phyloP scores from a whole-genome alignment of 2,888 invertebrate genomes.

The Microctonus hyperodae region DNA sequence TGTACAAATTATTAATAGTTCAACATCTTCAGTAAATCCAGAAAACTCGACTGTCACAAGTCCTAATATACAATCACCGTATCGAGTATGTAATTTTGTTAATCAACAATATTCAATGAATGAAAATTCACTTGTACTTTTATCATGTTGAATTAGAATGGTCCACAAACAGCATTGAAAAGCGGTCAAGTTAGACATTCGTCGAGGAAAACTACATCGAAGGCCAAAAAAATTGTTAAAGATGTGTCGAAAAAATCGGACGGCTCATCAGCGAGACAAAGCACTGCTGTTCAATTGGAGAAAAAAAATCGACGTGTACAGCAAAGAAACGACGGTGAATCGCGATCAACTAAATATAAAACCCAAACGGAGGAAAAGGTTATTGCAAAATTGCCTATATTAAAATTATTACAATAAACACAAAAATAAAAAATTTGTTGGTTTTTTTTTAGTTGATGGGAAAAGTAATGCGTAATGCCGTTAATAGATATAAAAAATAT shows the following conservation, averaged over 20 bases:
- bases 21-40: conserved; percentile 10
- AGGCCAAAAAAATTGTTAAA: conserved; percentile 21
- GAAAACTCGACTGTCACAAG: neutral
- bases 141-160: neutral
- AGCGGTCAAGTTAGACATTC: conserved; percentile 19
- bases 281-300: conserved; percentile 44
- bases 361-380: conserved; percentile 46
- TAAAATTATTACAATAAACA: conserved; percentile 21
- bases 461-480: conserved; percentile 49
- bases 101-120: neutral
- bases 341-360: conserved; percentile 30
- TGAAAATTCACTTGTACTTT: neutral
- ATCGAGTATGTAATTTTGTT: conserved; percentile 4
- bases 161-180: conserved; percentile 2
- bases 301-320: conserved; percentile 49
- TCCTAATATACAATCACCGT: conserved; percentile 23
- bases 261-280: conserved; percentile 37
- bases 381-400: conserved; percentile 1
- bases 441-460: conserved; percentile 44
- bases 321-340: conserved; percentile 32
- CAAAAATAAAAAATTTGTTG: conserved; percentile 26
- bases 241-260: conserved; percentile 27
- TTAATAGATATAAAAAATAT: conserved; percentile 52
- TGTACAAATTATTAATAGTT: conserved; percentile 8
- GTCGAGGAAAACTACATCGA: conserved; percentile 24